These are phyloP conservation scores for Netelia virgata DNA, from an alignment of 2,888 invertebrate species.

Conservation along the genomic window DNA sequence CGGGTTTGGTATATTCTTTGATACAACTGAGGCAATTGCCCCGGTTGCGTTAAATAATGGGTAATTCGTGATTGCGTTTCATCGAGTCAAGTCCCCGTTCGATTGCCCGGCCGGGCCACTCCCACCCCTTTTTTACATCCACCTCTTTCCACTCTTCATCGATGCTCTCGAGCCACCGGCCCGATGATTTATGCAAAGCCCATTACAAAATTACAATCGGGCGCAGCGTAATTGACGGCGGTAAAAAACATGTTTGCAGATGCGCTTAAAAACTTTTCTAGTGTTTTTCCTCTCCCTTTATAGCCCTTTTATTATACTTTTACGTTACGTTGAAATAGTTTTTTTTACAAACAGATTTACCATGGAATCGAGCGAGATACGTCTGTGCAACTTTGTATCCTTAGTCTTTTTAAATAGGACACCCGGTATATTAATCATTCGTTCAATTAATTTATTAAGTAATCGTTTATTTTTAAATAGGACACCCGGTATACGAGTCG, in stretches of 20 bases:
- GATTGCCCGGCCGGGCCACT: not conserved
- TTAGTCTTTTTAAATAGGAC: not conserved
- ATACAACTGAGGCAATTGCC: slow-evolving; percentile 30
- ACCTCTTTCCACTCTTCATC: slow-evolving; percentile 23
- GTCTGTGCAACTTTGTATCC: too few relatives aligned
- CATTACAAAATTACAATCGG: slow-evolving; percentile 43
- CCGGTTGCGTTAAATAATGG: slow-evolving; percentile 47
- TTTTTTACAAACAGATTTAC: too few relatives aligned
- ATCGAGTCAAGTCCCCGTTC: slow-evolving; percentile 32
- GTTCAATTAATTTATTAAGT: too few relatives aligned
- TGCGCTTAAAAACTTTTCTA: too few relatives aligned
- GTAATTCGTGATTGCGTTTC: slow-evolving; percentile 50
- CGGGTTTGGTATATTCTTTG: slow-evolving; percentile 38
- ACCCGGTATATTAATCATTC: too few relatives aligned
- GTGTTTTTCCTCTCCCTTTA: too few relatives aligned
- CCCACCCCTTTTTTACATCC: not conserved
- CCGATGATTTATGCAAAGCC: slow-evolving; percentile 49
- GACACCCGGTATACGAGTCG: too few relatives aligned
- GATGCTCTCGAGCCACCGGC: not conserved
- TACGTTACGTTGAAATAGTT: too few relatives aligned
- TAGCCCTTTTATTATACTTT: too few relatives aligned
- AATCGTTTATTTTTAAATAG: too few relatives aligned
- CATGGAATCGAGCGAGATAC: too few relatives aligned
- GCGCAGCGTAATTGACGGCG: slow-evolving; percentile 10
- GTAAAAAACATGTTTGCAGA: too few relatives aligned